phyloP scores from a whole-genome alignment of 2,113 vertebrate genomes.

The Desmodus rotundus region DNA sequence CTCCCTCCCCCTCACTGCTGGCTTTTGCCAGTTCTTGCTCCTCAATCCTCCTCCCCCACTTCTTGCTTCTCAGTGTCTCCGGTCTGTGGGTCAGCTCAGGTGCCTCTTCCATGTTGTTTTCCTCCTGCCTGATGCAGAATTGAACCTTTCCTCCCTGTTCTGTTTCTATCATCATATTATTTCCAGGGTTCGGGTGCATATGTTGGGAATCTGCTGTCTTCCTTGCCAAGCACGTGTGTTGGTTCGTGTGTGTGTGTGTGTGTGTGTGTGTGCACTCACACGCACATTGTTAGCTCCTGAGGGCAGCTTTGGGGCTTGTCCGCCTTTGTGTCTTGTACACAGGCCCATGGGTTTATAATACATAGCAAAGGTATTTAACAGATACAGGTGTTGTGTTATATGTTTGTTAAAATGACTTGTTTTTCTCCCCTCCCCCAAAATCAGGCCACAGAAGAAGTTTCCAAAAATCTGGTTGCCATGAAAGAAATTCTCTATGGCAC shows the following conservation, averaged over 20 bases:
- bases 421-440: slow-evolving; percentile 46
- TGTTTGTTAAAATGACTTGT: background rate
- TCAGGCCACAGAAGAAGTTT: slow-evolving; percentile 96
- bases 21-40: background rate
- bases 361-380: background rate
- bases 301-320: background rate
- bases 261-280: fast-evolving
- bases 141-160: background rate
- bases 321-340: background rate
- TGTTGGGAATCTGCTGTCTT: background rate
- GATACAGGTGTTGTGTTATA: background rate
- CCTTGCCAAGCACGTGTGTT: too few species aligned
- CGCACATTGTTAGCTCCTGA: background rate
- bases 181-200: background rate
- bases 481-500: slow-evolving; percentile 96
- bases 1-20: background rate
- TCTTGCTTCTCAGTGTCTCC: background rate
- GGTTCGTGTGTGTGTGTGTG: fast-evolving
- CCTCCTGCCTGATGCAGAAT: background rate
- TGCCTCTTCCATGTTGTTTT: background rate
- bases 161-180: fast-evolving
- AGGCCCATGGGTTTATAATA: background rate
- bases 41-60: background rate
- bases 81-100: background rate
- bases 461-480: slow-evolving; percentile 97